Evolutionary conservation across 2,113 vertebrate species (phyloP).

Genomic region (Centrocercus urophasianus): DNA sequence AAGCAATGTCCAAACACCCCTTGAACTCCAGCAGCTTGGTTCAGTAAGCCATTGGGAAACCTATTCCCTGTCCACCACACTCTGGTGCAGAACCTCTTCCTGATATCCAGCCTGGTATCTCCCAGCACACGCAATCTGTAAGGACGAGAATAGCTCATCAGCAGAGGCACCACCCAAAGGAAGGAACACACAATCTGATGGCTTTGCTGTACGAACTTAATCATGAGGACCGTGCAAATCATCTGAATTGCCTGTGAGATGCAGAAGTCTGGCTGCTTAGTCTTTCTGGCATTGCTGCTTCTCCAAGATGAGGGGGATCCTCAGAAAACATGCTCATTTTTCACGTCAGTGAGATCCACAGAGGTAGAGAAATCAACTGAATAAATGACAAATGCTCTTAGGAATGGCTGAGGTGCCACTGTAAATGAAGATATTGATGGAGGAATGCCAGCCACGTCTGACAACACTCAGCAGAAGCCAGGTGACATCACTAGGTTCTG

Average conservation of each 20-base stretch:
- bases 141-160: neutral
- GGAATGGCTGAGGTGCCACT: no score
- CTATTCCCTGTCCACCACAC: no score
- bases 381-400: neutral
- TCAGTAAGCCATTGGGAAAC: no score
- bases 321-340: neutral
- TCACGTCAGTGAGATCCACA: rapidly evolving
- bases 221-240: neutral
- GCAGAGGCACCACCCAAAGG: neutral
- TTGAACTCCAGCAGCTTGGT: no score
- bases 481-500: rapidly evolving
- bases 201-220: neutral
- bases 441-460: neutral
- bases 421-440: rapidly evolving
- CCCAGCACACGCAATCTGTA: neutral
- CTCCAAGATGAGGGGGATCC: neutral
- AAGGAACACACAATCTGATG: neutral
- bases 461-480: rapidly evolving
- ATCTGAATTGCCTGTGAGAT: neutral
- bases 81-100: no score
- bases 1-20: no score
- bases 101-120: no score
- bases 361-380: rapidly evolving
- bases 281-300: neutral
- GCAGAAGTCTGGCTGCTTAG: neutral